Conservation (phyloP, 2,113 vertebrate genomes). For the Felis chaus region DNA sequence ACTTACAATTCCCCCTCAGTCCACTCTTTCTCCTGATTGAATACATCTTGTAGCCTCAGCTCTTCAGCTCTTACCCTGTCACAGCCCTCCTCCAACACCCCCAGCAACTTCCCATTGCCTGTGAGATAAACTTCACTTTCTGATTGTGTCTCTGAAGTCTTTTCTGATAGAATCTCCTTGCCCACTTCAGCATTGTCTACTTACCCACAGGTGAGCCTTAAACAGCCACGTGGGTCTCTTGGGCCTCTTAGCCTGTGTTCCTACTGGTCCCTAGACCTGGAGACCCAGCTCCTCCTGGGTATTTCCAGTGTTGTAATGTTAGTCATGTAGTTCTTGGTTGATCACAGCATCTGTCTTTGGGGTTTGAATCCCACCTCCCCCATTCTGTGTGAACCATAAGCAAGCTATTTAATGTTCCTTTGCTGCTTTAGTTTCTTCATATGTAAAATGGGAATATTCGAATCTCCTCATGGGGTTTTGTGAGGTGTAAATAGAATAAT, state of each 20-base stretch:
- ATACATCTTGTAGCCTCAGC: not conserved
- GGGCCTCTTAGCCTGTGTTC: not conserved
- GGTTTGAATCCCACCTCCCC: not conserved
- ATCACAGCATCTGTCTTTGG: not conserved
- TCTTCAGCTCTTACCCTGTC: not conserved
- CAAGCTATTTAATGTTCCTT: not conserved
- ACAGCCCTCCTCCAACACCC: not conserved
- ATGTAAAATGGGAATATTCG: constrained; percentile 10
- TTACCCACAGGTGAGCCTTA: not conserved
- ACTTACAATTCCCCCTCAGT: not conserved
- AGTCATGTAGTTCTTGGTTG: not conserved
- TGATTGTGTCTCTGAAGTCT: not conserved
- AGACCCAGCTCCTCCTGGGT: not conserved
- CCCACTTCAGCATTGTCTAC: not conserved
- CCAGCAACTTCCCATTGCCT: not conserved
- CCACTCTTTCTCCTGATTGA: not conserved
- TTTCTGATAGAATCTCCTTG: not conserved
- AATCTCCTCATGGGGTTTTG: constrained; percentile 26
- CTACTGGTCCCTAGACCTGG: not conserved
- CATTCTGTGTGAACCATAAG: not conserved
- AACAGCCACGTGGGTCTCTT: not conserved
- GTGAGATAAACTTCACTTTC: not conserved
- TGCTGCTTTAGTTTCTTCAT: constrained; percentile 32
- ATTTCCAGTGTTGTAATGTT: not conserved
- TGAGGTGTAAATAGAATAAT: constrained; percentile 52